Percentiles rank a stretch among this genome's conserved stretches.
phyloP scores from a whole-genome alignment of 2,113 vertebrate species.

The Neodon shergylaensis region DNA sequence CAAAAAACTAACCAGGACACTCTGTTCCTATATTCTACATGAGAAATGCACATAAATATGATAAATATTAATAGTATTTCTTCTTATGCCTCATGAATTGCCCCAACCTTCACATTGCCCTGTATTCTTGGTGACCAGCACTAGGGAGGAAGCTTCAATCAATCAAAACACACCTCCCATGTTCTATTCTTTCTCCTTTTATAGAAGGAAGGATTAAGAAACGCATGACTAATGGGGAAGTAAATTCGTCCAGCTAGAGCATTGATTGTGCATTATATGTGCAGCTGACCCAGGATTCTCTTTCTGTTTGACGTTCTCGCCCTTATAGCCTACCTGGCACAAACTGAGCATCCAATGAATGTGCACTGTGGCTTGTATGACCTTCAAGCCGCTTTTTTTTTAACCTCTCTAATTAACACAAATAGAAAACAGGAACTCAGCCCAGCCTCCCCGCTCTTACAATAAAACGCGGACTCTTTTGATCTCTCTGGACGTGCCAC shows the following conservation, averaged over 20 bases:
- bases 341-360: not conserved
- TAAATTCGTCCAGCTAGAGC: not conserved
- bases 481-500: not conserved
- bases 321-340: not conserved
- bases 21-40: not conserved
- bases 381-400: constrained; percentile 9
- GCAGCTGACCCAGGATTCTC: not conserved
- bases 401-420: not conserved
- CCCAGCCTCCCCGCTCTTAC: not conserved
- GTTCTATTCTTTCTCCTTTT: not conserved
- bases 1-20: not conserved
- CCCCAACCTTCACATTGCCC: not conserved
- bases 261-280: not conserved
- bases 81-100: not conserved
- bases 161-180: not conserved
- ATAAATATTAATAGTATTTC: constrained; percentile 51
- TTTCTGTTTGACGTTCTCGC: not conserved
- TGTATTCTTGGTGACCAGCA: not conserved
- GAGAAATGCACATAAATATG: not conserved
- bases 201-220: constrained; percentile 14
- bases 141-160: not conserved
- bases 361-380: not conserved
- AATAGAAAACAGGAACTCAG: not conserved
- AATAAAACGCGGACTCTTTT: not conserved
- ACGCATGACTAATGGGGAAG: not conserved